Percentiles rank a stretch among this genome's conserved stretches.
Evolutionary conservation across 2,797 vertebrate species (phyloP).

Genomic region (Artibeus lituratus): DNA sequence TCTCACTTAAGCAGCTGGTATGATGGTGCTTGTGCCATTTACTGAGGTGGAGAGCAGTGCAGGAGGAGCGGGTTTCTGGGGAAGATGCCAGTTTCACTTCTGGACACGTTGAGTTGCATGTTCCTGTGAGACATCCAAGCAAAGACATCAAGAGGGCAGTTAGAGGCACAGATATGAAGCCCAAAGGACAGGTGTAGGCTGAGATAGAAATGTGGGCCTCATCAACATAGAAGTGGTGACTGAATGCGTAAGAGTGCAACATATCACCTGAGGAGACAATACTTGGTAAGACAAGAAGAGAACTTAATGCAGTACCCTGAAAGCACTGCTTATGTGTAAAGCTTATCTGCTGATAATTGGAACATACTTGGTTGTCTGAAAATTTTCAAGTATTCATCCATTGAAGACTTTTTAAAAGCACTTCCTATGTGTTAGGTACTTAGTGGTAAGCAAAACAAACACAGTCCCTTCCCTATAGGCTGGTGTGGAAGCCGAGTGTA

Average conservation of each 20-base stretch:
- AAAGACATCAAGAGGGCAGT: background rate
- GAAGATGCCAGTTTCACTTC: background rate
- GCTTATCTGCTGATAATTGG: background rate
- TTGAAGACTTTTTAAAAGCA: background rate
- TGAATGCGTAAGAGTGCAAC: background rate
- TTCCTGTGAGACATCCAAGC: background rate
- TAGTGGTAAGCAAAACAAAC: background rate
- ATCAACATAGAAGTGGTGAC: background rate
- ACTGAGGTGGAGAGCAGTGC: background rate
- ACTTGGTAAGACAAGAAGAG: background rate
- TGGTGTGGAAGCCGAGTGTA: background rate
- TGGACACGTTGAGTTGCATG: background rate
- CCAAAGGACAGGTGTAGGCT: background rate
- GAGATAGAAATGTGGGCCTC: background rate
- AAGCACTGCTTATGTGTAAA: background rate
- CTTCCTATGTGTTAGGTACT: background rate
- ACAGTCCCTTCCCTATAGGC: background rate
- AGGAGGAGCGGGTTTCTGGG: background rate
- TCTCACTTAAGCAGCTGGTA: background rate
- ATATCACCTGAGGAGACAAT: background rate
- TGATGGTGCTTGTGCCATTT: background rate
- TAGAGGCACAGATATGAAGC: background rate
- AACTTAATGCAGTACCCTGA: background rate
- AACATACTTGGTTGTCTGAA: background rate
- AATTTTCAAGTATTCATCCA: background rate